Evolutionary conservation across 1,140 invertebrate species (phyloP), one percentile per base, ranked within the genome.

Genomic region (Hylyphantes graminicola): DNA sequence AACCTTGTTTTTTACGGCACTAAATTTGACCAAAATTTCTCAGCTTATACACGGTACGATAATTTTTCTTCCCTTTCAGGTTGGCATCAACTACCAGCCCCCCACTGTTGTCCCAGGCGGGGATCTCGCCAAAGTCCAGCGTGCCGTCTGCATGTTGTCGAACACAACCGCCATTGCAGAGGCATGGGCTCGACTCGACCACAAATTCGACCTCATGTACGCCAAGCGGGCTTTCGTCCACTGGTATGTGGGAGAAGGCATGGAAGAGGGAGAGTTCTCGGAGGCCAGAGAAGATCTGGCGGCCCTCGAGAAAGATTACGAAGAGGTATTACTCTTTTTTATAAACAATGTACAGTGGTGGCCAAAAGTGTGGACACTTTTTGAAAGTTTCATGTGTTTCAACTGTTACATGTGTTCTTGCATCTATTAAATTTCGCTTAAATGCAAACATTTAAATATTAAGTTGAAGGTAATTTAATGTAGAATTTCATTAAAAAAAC

Each of bases 31-130:
- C n/a, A n/a, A n/a, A n/a, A n/a, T n/a, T n/a, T n/a, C n/a, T n/a
- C n/a, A n/a, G n/a, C n/a, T n/a, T n/a, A n/a, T n/a, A n/a, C n/a
- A n/a, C n/a, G n/a, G n/a, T n/a, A n/a, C n/a, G n/a, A 59, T 59
- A 59, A 48, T 57, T 74, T 2, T 35, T 50, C 10, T 17, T 11
- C 72, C 2, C 6, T 68, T 84, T 59, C 68, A 89, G 87, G 90
- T 91, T 50, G 89, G 90, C 81, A 91, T 94, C 83, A 95, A 95
- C 91, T 95, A 96, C 89, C 95, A 96, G 89, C 95, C 95, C 64
- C 94, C 94, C 15, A 95, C 94, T 86, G 94, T 94, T 54, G 94
- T 96, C 75, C 94, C 95, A 61, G 94, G 94, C 35, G 94, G 94
- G 73, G 95, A 96, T 90, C 90, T 96, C 86, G 95, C 95, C 35